Percentiles rank a stretch among this genome's conserved stretches.
These are phyloP conservation scores for Clepsis dumicolana DNA, from an alignment of 2,888 invertebrate species.

Conservation along the genomic window DNA sequence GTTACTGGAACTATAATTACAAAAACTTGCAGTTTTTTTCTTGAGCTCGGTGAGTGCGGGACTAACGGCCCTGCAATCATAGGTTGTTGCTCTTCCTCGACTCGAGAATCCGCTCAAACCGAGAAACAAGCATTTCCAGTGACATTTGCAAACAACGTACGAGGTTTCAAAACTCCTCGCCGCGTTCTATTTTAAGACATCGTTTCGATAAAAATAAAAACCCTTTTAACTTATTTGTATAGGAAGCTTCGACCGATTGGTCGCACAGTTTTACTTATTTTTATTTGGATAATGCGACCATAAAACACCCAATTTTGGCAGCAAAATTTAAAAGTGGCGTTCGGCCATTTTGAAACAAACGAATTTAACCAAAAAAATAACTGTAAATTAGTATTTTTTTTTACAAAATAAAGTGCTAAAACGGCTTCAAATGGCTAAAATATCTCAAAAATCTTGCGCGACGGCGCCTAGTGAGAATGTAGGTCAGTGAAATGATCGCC, in stretches of 20 bases:
- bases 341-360: background rate
- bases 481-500: constrained; percentile 84
- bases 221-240: constrained; percentile 3
- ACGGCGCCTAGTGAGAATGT: constrained; percentile 63
- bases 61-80: constrained; percentile 85
- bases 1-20: constrained; percentile 41
- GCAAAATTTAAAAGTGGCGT: background rate
- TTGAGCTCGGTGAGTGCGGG: constrained; percentile 72
- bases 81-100: constrained; percentile 85
- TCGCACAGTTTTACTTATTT: background rate
- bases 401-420: constrained; percentile 15
- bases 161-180: constrained; percentile 27
- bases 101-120: constrained; percentile 66
- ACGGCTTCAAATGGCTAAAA: constrained; percentile 19
- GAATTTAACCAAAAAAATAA: background rate
- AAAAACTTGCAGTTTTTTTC: constrained; percentile 57
- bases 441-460: constrained; percentile 33
- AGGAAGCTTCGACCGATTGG: constrained; percentile 14
- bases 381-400: background rate
- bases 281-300: background rate
- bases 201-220: constrained; percentile 28
- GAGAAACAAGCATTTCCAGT: constrained; percentile 61
- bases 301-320: constrained; percentile 10
- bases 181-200: constrained; percentile 32
- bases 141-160: constrained; percentile 41